Percentiles rank a stretch among this genome's conserved stretches.
Evolutionary conservation across 2,888 invertebrate species (phyloP).

Genomic region (Trileptium ribeirensis): DNA sequence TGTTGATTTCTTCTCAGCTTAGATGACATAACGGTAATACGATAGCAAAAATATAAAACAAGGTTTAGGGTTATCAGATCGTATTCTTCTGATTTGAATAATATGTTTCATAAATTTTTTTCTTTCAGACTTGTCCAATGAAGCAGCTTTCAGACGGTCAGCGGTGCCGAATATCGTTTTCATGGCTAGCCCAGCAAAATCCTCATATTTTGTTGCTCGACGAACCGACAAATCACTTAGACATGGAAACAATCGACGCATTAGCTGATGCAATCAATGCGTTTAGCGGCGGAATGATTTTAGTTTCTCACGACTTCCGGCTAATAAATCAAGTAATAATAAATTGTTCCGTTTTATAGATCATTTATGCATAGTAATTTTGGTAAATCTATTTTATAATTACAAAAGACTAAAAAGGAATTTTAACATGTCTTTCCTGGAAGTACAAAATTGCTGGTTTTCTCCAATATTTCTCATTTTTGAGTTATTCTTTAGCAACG

Average conservation of each 20-base stretch:
- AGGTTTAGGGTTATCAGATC: no score
- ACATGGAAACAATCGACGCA: slow-evolving; percentile 94
- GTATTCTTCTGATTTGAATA: neutral
- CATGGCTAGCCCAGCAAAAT: slow-evolving; percentile 58
- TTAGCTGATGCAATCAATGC: slow-evolving; percentile 93
- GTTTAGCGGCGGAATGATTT: slow-evolving; percentile 89
- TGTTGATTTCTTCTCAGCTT: no score
- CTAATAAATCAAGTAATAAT: slow-evolving; percentile 95
- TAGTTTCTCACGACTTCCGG: slow-evolving; percentile 99
- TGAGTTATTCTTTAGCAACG: no score
- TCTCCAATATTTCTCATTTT: no score
- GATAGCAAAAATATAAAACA: no score
- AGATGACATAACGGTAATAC: no score
- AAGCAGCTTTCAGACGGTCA: slow-evolving; percentile 62
- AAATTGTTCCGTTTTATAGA: no score
- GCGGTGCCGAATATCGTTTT: slow-evolving; percentile 62
- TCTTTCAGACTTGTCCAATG: slow-evolving; percentile 37
- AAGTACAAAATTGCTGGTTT: no score
- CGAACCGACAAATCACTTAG: slow-evolving; percentile 60
- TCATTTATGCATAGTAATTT: no score
- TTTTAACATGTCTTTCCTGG: no score
- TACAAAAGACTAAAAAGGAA: no score
- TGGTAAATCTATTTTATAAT: no score
- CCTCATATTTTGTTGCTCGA: slow-evolving; percentile 60
- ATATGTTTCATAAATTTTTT: neutral